Percentiles rank a stretch among this genome's conserved stretches.
Evolutionary conservation across 2,113 vertebrate species (phyloP).

Genomic region (Mirounga angustirostris): DNA sequence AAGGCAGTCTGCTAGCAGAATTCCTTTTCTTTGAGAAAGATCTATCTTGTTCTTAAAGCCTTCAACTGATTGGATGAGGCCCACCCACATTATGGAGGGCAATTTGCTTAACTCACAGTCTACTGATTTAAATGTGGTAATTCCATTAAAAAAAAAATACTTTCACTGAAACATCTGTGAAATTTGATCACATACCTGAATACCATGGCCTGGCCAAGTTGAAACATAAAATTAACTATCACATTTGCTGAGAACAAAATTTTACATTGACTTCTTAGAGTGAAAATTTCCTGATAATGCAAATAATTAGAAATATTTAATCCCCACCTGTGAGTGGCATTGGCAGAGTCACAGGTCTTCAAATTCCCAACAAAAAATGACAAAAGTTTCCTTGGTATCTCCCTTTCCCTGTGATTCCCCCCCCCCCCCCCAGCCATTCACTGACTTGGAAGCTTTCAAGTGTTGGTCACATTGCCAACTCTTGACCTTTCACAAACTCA

Average conservation of each 20-base stretch:
- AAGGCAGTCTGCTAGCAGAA: neutral
- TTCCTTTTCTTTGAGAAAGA: neutral
- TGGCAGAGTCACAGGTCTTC: neutral
- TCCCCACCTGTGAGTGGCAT: fast-evolving
- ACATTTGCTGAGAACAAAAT: neutral
- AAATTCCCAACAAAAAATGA: neutral
- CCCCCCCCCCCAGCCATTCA: neutral
- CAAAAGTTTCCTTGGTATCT: neutral
- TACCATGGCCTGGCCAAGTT: neutral
- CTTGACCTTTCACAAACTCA: neutral
- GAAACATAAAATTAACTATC: neutral
- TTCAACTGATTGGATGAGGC: neutral
- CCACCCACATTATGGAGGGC: neutral
- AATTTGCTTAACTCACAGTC: neutral
- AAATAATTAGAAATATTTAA: neutral
- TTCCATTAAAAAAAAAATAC: neutral
- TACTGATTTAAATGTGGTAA: neutral
- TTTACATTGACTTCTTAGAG: neutral
- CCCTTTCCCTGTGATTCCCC: fast-evolving
- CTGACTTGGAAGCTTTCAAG: neutral
- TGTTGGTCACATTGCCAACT: neutral
- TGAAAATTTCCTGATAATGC: neutral
- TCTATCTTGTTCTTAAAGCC: neutral
- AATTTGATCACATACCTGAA: neutral
- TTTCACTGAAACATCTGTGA: neutral